Conservation (phyloP, 2,797 vertebrate genomes). For the Poliocrania exsul region DNA sequence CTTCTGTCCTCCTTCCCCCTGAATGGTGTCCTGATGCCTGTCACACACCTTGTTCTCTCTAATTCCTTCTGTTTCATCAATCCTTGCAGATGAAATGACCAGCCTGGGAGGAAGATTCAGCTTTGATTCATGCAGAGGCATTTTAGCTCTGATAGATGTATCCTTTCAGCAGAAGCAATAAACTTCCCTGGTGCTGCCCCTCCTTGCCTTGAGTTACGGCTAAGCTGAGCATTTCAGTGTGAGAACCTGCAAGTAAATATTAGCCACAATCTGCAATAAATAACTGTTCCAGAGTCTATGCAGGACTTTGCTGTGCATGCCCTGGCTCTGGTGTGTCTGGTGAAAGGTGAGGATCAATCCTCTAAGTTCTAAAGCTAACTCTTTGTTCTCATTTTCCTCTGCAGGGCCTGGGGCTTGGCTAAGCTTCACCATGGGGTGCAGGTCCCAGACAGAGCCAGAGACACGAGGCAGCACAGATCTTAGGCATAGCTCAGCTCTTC, state of each 20-base stretch:
- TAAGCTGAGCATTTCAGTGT: conserved; percentile 7
- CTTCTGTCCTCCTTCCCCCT: neutral
- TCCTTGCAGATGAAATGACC: conserved; percentile 63
- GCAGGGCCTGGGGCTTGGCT: neutral
- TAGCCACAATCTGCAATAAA: neutral
- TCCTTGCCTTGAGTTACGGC: conserved; percentile 52
- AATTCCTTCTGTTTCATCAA: conserved; percentile 31
- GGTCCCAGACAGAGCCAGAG: neutral
- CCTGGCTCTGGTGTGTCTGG: neutral
- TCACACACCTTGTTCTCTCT: neutral
- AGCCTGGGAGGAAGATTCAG: conserved; percentile 75
- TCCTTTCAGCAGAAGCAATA: conserved; percentile 78
- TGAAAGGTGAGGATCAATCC: neutral
- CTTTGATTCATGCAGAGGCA: conserved; percentile 85
- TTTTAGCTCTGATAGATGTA: conserved; percentile 91
- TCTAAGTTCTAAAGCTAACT: neutral
- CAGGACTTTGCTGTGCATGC: neutral
- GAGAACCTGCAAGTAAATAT: conserved; percentile 44
- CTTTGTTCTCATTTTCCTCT: neutral
- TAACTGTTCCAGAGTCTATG: neutral
- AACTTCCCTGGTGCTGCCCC: conserved; percentile 7
- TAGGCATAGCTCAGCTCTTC: neutral
- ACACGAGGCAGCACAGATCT: neutral
- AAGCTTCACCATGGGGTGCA: neutral
- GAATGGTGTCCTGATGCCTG: neutral